Evolutionary conservation across 2,797 vertebrate species (phyloP).

Genomic region (Phylloscopus collybita): DNA sequence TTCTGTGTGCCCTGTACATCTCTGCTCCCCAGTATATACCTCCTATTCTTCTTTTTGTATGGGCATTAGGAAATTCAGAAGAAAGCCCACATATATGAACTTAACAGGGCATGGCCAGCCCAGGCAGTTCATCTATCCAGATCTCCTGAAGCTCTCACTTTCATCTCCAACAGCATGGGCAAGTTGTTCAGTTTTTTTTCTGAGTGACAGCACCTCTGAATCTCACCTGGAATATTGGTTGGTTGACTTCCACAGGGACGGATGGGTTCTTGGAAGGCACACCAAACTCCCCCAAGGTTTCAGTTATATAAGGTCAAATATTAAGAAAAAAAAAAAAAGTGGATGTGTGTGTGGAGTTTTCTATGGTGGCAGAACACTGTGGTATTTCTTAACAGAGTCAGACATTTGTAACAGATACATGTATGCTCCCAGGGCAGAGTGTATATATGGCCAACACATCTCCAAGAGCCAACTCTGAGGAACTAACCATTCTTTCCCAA

Average conservation of each 20-base stretch:
- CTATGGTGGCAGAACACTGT: neutral
- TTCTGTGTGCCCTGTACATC: neutral
- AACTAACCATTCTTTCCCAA: neutral
- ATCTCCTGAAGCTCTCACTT: neutral
- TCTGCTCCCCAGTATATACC: neutral
- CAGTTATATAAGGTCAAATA: neutral
- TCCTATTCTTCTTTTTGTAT: neutral
- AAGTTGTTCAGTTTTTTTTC: neutral
- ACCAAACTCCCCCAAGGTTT: neutral
- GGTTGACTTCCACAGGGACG: neutral
- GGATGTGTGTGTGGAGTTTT: neutral
- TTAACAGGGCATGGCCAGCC: neutral
- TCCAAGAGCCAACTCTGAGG: neutral
- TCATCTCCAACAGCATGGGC: neutral
- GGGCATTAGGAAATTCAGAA: neutral
- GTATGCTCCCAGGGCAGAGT: rapidly evolving
- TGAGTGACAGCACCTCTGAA: neutral
- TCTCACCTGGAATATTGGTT: neutral
- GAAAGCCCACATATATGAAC: neutral
- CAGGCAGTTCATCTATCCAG: neutral
- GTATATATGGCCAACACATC: neutral
- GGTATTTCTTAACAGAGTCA: neutral
- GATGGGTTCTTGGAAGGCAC: neutral
- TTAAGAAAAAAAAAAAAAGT: neutral
- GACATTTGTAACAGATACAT: neutral